phyloP scores from a whole-genome alignment of 1,140 invertebrate species.

The Anoplophora glabripennis region DNA sequence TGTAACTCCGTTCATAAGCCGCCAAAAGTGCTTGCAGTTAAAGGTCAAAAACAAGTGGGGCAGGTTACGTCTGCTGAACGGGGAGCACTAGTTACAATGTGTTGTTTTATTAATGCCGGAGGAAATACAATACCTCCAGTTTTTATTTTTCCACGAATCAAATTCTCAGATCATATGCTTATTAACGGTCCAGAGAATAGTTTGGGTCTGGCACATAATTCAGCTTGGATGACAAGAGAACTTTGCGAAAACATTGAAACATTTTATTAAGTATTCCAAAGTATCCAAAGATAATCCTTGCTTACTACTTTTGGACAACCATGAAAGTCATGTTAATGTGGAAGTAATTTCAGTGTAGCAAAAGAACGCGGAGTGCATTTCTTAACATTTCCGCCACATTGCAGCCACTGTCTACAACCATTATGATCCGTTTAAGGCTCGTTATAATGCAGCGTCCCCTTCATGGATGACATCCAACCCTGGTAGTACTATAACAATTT shows the following conservation, averaged over 20 bases:
- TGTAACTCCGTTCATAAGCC: slow-evolving; percentile 23
- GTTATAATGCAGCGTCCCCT: not conserved
- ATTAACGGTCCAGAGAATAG: not conserved
- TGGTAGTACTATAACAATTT: slow-evolving; percentile 5
- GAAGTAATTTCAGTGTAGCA: not conserved
- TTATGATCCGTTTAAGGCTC: slow-evolving; percentile 10
- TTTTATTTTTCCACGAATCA: not conserved
- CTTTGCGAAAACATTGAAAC: slow-evolving; percentile 3
- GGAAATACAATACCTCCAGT: slow-evolving; percentile 42
- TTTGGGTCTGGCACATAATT: not conserved
- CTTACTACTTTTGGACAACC: slow-evolving; percentile 17
- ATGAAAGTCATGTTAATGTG: slow-evolving; percentile 10
- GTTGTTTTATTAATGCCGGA: slow-evolving; percentile 40
- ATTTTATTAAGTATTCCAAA: slow-evolving; percentile 4
- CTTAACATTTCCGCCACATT: slow-evolving; percentile 15
- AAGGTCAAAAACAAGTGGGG: slow-evolving; percentile 44
- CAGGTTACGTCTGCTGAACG: slow-evolving; percentile 40
- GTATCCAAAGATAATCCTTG: not conserved
- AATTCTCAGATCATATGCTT: slow-evolving; percentile 5
- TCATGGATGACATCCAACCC: slow-evolving; percentile 6
- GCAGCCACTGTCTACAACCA: slow-evolving; percentile 7
- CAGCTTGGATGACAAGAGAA: slow-evolving; percentile 7
- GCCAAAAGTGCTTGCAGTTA: slow-evolving; percentile 25
- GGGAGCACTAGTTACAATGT: slow-evolving; percentile 37
- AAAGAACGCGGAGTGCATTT: slow-evolving; percentile 3